Base-by-base conservation (phyloP, 2,888 invertebrate genomes). In the Zonitis immaculata region DNA sequence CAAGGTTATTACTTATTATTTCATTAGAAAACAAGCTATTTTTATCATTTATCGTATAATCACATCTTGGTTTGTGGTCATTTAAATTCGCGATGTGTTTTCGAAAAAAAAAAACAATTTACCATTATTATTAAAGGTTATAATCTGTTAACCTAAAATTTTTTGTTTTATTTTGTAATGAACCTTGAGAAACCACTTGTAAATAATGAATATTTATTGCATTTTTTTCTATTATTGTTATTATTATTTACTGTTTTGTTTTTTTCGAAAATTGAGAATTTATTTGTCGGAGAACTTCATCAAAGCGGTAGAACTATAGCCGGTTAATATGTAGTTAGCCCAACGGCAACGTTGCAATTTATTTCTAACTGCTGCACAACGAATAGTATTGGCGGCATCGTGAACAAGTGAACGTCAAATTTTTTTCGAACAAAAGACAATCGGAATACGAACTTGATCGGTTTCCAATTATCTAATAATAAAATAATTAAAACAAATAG, bases 291-390 rank as follows among this genome's bases (percentile, higher is more conserved):
- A n/a, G n/a, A n/a, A n/a, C n/a, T n/a, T n/a, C n/a, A n/a, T n/a
- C n/a, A n/a, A n/a, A n/a, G n/a, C n/a, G 65, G 63, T 65, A 57
- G 63, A 42, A 59, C 62, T 62, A 66, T 47, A 56, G 59, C 58
- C 62, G 14, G 56, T 52, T 58, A n/a, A 35, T 9, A 3, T 8
- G 16, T 18, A 35, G 4, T 6, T 14, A 18, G 61, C 60, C 61
- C 48, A 61, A 60, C 66, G 69, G 69, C 71, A 70, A 71, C 70
- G 63, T 66, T 69, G 70, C 68, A 67, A 62, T 64, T 59, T 51
- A n/a, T n/a, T n/a, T n/a, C n/a, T n/a, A n/a, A n/a, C 59, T 60
- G 63, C 57, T 56, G 57, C 58, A 61, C 57, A 58, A 53, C 54
- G 47, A 59, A 60, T 58, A 55, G 59, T 61, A 61, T 57, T 58